phyloP scores from a whole-genome alignment of 64 coral and sea anemone genomes.

The Pocillopora damicornis region DNA sequence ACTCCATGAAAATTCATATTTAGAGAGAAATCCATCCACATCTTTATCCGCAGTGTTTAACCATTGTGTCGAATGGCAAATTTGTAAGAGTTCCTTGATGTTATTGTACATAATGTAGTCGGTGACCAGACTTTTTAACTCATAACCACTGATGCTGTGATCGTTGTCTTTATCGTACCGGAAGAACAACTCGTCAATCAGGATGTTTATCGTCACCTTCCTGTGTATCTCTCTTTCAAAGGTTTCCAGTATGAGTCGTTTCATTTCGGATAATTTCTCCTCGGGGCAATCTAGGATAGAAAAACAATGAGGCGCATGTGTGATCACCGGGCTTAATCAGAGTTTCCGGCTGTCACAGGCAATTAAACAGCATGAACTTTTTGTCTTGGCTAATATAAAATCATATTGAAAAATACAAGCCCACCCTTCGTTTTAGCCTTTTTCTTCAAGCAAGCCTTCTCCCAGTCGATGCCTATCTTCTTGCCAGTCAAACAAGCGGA shows the following conservation, averaged over 20 bases:
- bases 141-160: conserved; percentile 1
- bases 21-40: conserved; percentile 13
- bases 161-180: conserved; percentile 31
- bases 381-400: no score
- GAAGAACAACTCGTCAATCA: conserved; percentile 42
- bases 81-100: conserved; percentile 14
- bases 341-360: not conserved
- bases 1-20: conserved; percentile 29
- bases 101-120: conserved; percentile 38
- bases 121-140: conserved; percentile 4
- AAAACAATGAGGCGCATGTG: not conserved
- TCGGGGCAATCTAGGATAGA: conserved; percentile 10
- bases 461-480: conserved; percentile 57
- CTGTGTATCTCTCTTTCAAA: conserved; percentile 19
- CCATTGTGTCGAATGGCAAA: conserved; percentile 21
- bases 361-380: no score
- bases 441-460: conserved; percentile 9
- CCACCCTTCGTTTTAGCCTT: not conserved
- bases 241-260: conserved; percentile 20
- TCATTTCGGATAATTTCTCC: conserved; percentile 20
- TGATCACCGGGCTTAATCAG: not conserved
- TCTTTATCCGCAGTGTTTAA: conserved; percentile 7
- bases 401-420: not conserved
- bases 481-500: conserved; percentile 34
- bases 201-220: conserved; percentile 8